Evolutionary conservation across 1,140 invertebrate genomes (phyloP).

Genomic region (Drosophila sturtevanti): DNA sequence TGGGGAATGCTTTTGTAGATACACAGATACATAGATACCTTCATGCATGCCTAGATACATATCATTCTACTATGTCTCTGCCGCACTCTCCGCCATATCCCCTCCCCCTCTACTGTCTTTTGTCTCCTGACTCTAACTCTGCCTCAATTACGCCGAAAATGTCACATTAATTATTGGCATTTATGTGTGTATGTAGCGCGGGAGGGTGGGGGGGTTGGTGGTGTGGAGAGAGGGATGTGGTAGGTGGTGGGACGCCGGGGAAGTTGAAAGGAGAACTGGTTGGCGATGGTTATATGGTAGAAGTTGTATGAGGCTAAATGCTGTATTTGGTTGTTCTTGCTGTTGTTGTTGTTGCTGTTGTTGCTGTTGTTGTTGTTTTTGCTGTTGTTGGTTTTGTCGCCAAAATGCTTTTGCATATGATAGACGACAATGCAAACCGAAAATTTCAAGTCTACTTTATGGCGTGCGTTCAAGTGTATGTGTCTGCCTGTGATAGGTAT

Average conservation of each 20-base stretch:
- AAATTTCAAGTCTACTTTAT: conserved; percentile 64
- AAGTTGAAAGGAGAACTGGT: too few species aligned
- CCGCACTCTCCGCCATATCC: conserved; percentile 21
- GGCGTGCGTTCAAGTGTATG: conserved; percentile 47
- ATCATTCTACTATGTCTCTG: conserved; percentile 9
- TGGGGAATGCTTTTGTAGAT: conserved; percentile 62
- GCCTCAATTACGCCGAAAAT: conserved; percentile 77
- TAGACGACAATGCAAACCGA: conserved; percentile 55
- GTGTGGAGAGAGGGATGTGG: too few species aligned
- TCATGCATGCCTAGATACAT: conserved; percentile 42
- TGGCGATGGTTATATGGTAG: too few species aligned
- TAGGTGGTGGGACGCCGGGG: too few species aligned
- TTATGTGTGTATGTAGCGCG: conserved; percentile 49
- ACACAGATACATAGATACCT: conserved; percentile 28
- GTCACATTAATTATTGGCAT: conserved; percentile 81
- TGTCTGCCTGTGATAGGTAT: conserved; percentile 50
- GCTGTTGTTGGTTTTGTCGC: conserved; percentile 44
- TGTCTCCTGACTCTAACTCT: conserved; percentile 35
- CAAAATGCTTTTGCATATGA: conserved; percentile 68
- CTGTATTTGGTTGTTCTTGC: too few species aligned
- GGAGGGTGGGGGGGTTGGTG: background rate
- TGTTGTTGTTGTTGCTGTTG: conserved; percentile 43
- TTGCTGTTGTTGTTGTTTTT: conserved; percentile 37
- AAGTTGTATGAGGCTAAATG: background rate
- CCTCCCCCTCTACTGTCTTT: conserved; percentile 18